Evolutionary conservation across 2,113 vertebrate species (phyloP).

Genomic region (Setophaga petechia): DNA sequence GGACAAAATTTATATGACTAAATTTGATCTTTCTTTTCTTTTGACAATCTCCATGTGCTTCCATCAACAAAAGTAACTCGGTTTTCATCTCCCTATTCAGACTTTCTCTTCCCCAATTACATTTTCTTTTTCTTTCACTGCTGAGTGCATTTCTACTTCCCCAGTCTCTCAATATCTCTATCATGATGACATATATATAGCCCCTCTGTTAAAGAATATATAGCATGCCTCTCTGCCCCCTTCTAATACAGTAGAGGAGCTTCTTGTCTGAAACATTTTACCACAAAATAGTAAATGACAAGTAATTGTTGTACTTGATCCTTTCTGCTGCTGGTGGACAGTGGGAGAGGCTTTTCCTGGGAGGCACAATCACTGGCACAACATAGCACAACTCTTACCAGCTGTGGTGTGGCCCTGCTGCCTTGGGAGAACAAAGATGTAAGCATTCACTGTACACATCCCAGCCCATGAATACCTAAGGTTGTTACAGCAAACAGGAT

Average conservation of each 20-base stretch:
- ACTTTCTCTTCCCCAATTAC: neutral
- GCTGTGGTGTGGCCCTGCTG: slow-evolving; percentile 3
- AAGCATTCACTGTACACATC: neutral
- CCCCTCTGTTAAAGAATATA: neutral
- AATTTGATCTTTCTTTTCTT: neutral
- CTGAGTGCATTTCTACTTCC: neutral
- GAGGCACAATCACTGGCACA: slow-evolving; percentile 51
- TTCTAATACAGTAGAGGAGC: neutral
- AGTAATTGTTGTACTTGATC: neutral
- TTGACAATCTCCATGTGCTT: neutral
- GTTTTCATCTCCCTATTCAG: neutral
- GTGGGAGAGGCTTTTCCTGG: slow-evolving; percentile 2
- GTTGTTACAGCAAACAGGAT: neutral
- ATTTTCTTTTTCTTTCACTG: neutral
- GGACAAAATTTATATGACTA: neutral
- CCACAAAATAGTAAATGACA: neutral
- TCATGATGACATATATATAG: neutral
- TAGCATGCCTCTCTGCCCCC: neutral
- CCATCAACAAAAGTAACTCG: neutral
- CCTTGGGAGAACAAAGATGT: slow-evolving; percentile 22
- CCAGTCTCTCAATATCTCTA: neutral
- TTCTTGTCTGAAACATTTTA: neutral
- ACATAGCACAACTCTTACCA: slow-evolving; percentile 15
- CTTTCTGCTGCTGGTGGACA: neutral
- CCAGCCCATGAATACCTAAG: slow-evolving; percentile 34